phyloP scores from a whole-genome alignment of 2,113 vertebrate species.

The Ciconia boyciana region DNA sequence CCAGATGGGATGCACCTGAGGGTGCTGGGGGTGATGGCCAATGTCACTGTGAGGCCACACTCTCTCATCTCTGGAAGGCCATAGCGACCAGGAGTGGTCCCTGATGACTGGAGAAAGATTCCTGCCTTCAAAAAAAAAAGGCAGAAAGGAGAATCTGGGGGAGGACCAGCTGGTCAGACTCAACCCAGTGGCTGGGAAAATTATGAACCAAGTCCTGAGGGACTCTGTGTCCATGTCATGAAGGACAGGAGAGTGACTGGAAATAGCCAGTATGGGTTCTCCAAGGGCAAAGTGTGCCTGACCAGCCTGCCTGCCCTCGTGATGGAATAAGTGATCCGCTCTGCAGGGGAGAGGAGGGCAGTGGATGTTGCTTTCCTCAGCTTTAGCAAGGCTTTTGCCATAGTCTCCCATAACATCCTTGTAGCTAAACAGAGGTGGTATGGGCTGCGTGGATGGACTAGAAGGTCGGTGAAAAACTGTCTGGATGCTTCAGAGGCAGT shows the following conservation, averaged over 20 bases:
- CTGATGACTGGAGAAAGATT: background rate
- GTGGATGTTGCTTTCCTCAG: background rate
- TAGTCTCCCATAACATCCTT: background rate
- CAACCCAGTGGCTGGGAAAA: background rate
- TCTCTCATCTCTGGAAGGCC: background rate
- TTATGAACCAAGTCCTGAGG: background rate
- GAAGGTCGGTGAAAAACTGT: background rate
- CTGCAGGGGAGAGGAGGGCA: background rate
- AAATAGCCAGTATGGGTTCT: background rate
- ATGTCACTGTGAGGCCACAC: background rate
- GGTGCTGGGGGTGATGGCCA: background rate
- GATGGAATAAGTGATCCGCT: background rate
- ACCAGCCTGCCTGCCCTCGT: background rate
- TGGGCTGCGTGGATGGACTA: background rate
- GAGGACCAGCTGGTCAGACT: background rate
- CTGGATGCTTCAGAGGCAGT: background rate
- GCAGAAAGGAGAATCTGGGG: background rate
- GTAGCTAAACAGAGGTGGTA: background rate
- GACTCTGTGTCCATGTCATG: background rate
- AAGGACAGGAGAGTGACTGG: background rate
- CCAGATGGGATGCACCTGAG: background rate
- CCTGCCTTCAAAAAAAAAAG: background rate
- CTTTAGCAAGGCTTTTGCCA: background rate
- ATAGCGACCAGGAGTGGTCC: background rate
- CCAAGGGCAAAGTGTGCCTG: background rate